Evolutionary conservation across 30 jellyfish, hydroid and myxozoan species (phyloP).

Genomic region (Hydractinia echinata): DNA sequence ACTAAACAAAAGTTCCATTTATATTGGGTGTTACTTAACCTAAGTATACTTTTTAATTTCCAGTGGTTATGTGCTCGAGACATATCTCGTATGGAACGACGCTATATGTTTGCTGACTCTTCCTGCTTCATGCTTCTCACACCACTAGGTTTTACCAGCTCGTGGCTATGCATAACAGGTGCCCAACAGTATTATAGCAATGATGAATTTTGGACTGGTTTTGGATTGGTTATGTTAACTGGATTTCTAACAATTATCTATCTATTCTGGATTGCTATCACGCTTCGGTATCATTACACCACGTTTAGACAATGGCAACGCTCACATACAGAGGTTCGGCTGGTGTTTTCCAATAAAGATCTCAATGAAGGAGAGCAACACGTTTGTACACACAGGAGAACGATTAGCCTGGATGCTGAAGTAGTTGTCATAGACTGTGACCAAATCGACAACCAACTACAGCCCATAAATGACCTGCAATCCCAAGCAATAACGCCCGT

Average conservation of each 20-base stretch:
- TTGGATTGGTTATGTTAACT: constrained; percentile 67
- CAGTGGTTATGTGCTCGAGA: constrained; percentile 51
- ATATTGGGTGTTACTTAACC: too few relatives aligned
- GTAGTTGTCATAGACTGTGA: too few relatives aligned
- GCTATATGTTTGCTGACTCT: constrained; percentile 55
- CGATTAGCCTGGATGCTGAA: too few relatives aligned
- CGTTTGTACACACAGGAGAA: not conserved
- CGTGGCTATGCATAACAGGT: constrained; percentile 83
- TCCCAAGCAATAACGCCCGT: too few relatives aligned
- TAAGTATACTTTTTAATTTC: not conserved
- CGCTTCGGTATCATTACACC: constrained; percentile 59
- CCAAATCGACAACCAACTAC: too few relatives aligned
- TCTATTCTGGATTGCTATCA: constrained; percentile 67
- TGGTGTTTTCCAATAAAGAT: constrained; percentile 33
- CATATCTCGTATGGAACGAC: constrained; percentile 40
- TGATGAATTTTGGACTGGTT: constrained; percentile 88
- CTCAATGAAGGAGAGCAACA: constrained; percentile 3
- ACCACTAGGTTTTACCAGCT: constrained; percentile 71
- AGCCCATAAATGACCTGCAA: too few relatives aligned
- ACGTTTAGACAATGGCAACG: constrained; percentile 69
- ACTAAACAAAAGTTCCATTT: not conserved
- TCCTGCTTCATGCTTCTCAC: constrained; percentile 67
- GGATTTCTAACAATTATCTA: constrained; percentile 68
- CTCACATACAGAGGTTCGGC: constrained; percentile 54
- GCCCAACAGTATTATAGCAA: constrained; percentile 58